phyloP scores from a whole-genome alignment of 2,797 vertebrate species.

The Acanthornis magna region DNA sequence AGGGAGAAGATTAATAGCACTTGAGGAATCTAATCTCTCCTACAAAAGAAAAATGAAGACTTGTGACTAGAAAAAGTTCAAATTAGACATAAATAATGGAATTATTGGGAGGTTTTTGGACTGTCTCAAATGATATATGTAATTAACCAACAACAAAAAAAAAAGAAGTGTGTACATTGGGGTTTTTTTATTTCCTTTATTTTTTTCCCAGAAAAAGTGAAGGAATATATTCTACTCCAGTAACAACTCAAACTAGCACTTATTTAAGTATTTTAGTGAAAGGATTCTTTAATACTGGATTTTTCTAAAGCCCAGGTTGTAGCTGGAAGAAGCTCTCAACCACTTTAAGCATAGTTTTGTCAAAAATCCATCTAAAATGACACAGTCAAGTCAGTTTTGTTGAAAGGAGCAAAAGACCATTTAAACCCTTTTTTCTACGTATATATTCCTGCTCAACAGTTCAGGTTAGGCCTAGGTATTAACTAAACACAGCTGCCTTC shows the following conservation, averaged over 20 bases:
- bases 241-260: not conserved
- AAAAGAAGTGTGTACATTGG: accelerated
- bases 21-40: not conserved
- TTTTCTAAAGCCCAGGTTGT: not conserved
- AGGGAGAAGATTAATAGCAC: not conserved
- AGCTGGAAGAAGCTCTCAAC: not conserved
- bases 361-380: not conserved
- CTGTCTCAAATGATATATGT: not conserved
- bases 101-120: not conserved
- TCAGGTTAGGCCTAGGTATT: not conserved
- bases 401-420: not conserved
- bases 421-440: not conserved
- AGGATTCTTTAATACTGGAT: not conserved
- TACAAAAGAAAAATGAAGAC: not conserved
- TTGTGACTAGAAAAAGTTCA: not conserved
- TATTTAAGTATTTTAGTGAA: not conserved
- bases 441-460: not conserved
- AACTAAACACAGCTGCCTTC: not conserved
- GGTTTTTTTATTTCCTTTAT: not conserved
- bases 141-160: not conserved
- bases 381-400: not conserved
- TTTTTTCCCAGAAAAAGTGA: not conserved
- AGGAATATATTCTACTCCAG: not conserved
- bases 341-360: not conserved
- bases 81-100: not conserved